These are phyloP conservation scores for Euphonia xanthogaster DNA, from an alignment of 2,797 vertebrate genomes.

Conservation along the genomic window DNA sequence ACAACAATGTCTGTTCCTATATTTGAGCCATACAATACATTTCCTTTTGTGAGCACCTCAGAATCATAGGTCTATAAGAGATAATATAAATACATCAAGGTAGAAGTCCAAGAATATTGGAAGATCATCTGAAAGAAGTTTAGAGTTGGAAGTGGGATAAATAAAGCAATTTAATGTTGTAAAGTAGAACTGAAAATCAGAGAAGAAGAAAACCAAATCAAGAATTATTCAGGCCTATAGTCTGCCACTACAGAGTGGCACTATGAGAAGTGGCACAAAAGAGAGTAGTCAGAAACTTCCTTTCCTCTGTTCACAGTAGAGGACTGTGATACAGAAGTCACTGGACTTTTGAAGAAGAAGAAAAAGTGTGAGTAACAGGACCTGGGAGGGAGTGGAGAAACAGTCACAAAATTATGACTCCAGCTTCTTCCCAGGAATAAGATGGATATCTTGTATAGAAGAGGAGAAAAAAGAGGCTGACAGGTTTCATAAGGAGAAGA, in stretches of 20 bases:
- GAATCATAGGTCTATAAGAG: not conserved
- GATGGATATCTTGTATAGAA: not conserved
- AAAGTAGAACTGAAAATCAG: not conserved
- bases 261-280: not conserved
- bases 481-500: not conserved
- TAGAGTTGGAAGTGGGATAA: not conserved
- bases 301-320: not conserved
- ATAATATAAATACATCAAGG: not conserved
- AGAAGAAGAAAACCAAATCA: not conserved
- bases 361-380: not conserved
- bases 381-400: not conserved
- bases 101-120: not conserved
- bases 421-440: not conserved
- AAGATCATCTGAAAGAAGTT: not conserved
- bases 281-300: not conserved
- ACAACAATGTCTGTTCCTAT: conserved; percentile 38
- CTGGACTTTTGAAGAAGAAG: not conserved
- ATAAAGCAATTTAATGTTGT: not conserved
- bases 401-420: not conserved
- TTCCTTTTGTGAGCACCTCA: not conserved
- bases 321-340: not conserved
- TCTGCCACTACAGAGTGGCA: not conserved
- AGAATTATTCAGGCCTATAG: not conserved
- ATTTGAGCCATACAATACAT: conserved; percentile 23
- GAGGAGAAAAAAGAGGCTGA: not conserved